A percentile compares a stretch with the other conserved stretches of the same genome.
Evolutionary conservation across 2,113 vertebrate genomes (phyloP).

Genomic region (Panurus biarmicus): DNA sequence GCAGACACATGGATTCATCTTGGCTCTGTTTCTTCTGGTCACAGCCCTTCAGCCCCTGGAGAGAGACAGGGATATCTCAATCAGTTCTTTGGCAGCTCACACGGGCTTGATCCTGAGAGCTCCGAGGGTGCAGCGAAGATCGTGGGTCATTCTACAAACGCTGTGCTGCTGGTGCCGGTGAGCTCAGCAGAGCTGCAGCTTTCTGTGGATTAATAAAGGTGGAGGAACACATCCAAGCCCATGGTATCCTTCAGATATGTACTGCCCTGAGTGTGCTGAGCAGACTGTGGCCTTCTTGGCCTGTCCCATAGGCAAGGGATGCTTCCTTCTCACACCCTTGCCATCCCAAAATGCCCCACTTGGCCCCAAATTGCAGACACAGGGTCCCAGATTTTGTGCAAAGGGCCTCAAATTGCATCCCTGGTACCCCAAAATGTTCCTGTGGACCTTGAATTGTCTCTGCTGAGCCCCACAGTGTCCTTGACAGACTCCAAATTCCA

Average conservation of each 20-base stretch:
- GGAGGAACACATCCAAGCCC: not conserved
- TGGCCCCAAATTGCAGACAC: not conserved
- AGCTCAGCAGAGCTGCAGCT: not conserved
- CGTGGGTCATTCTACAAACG: rapidly evolving
- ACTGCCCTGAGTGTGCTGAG: not conserved
- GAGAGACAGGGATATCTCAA: not conserved
- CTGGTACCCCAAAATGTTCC: not conserved
- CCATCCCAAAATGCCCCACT: not conserved
- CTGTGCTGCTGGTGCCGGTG: not conserved
- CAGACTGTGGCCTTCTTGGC: not conserved
- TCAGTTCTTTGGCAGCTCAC: not conserved
- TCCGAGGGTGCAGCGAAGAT: not conserved
- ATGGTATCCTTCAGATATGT: not conserved
- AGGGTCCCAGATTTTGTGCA: not conserved
- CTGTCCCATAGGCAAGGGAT: not conserved
- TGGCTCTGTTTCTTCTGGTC: not conserved
- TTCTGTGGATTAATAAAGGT: not conserved
- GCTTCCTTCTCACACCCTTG: not conserved
- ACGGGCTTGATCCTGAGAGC: not conserved
- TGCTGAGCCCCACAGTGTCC: not conserved
- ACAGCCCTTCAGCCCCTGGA: not conserved
- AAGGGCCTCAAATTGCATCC: not conserved
- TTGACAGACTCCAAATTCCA: not conserved
- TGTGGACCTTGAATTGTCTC: not conserved
- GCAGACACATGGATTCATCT: rapidly evolving